These are phyloP conservation scores for Deilephila elpenor DNA, from an alignment of 2,888 invertebrate genomes.

Conservation along the genomic window DNA sequence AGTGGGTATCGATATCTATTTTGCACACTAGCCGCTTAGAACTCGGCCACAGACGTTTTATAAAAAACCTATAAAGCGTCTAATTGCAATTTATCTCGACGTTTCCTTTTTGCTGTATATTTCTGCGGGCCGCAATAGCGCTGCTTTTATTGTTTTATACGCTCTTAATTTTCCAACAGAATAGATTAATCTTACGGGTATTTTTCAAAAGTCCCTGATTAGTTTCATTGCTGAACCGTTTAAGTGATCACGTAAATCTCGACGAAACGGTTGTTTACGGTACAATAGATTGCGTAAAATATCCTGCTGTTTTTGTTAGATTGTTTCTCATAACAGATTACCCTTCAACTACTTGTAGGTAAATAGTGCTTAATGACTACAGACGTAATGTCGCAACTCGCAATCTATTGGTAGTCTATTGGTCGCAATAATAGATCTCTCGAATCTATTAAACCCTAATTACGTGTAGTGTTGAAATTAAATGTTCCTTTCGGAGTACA, in stretches of 20 bases:
- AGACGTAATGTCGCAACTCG: no score
- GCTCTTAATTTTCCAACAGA: constrained; percentile 24
- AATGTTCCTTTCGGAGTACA: not conserved
- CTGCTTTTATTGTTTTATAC: constrained; percentile 22
- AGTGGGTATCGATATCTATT: constrained; percentile 38
- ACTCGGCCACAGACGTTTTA: constrained; percentile 35
- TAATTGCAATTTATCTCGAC: constrained; percentile 52
- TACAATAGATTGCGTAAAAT: constrained; percentile 10
- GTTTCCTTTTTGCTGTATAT: constrained; percentile 41
- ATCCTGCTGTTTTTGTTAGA: constrained; percentile 8
- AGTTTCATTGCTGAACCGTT: constrained; percentile 4
- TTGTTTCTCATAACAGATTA: not conserved
- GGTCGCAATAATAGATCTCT: not conserved
- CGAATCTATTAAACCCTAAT: not conserved
- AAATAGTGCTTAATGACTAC: not conserved
- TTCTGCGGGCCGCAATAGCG: not conserved
- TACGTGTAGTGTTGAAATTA: not conserved
- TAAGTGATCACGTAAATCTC: constrained; percentile 19
- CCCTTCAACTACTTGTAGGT: not conserved
- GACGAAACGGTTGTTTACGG: constrained; percentile 28
- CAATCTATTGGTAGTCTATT: no score
- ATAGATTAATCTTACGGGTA: not conserved
- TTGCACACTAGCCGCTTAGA: constrained; percentile 35
- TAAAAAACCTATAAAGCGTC: constrained; percentile 45
- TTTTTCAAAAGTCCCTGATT: not conserved